Base-by-base conservation (phyloP, 1,140 invertebrate genomes). In the Drosophila micromelanica region DNA sequence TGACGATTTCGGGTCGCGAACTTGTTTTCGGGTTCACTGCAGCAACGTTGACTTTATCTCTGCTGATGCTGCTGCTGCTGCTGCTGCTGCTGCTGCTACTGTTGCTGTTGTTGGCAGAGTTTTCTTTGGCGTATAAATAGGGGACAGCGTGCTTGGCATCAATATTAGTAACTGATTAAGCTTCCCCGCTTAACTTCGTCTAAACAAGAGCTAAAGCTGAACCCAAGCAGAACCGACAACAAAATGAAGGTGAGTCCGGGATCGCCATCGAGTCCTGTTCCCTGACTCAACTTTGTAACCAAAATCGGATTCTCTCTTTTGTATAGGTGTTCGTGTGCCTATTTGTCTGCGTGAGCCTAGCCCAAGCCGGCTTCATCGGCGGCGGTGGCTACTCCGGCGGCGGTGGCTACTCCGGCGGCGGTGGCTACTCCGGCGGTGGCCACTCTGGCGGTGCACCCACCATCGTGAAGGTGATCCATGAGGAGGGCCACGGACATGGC, bases 221-320 rank as follows among this genome's bases (percentile, higher is more conserved):
- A 69, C 62, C 64, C 40, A 84, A 84, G 54, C 48, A 51, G 2
- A 75, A 74, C 72, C 80, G 80, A 84, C 80, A 82, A 78, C 80
- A 63, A 71, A 13, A 82, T 82, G 80, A 82, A 78, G 80, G 80
- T 84, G 45, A 62, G 32, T 8, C 2, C 2, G 2, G 20, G 20
- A 23, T 3, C n/a, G n/a, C n/a, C n/a, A n/a, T n/a, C n/a, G n/a
- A n/a, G n/a, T n/a, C n/a, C n/a, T 46, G 11, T 5, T n/a, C 45
- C 17, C 27, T 57, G n/a, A n/a, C n/a, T n/a, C n/a, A n/a, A n/a
- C n/a, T n/a, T n/a, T n/a, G n/a, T 13, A 5, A 13, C n/a, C 9
- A 12, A 32, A 32, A 13, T n/a, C 17, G 2, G n/a, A n/a, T n/a
- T n/a, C n/a, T n/a, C n/a, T 3, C 38, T n/a, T 20, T 20, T 30